Conservation (phyloP, 2,888 invertebrate genomes). For the Ennomos erosarius region DNA sequence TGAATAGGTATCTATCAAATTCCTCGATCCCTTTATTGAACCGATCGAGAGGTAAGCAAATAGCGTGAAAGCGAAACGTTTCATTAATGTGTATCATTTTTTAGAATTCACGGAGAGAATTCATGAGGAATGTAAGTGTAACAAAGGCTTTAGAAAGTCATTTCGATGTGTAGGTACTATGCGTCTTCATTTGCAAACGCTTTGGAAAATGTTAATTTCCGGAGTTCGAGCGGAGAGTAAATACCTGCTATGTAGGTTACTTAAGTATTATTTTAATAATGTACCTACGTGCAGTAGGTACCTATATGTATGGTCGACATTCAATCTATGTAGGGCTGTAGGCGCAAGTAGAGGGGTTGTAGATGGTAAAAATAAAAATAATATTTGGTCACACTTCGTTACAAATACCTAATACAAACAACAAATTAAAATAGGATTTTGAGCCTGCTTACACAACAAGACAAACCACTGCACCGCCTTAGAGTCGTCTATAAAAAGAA, state of each 20-base stretch:
- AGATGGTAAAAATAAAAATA: too few relatives aligned
- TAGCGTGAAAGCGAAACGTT: conserved; percentile 57
- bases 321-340: too few relatives aligned
- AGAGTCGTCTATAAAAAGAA: too few relatives aligned
- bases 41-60: conserved; percentile 65
- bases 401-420: too few relatives aligned
- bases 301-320: too few relatives aligned
- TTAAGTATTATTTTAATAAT: neutral
- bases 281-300: too few relatives aligned
- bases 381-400: too few relatives aligned
- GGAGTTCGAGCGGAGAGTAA: conserved; percentile 33
- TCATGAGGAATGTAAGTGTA: conserved; percentile 53
- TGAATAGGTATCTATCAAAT: conserved; percentile 73
- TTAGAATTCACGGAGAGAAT: conserved; percentile 48
- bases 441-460: too few relatives aligned
- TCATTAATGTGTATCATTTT: conserved; percentile 62
- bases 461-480: too few relatives aligned
- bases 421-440: too few relatives aligned
- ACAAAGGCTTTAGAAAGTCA: conserved; percentile 64
- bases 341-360: too few relatives aligned
- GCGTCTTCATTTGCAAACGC: conserved; percentile 67
- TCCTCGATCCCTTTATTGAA: conserved; percentile 68
- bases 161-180: conserved; percentile 55
- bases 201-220: conserved; percentile 75
- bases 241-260: conserved; percentile 7